A percentile compares a stretch with the other conserved stretches of the same genome.
Conservation (phyloP, 2,888 invertebrate species). For the Limnephilus lunatus region DNA sequence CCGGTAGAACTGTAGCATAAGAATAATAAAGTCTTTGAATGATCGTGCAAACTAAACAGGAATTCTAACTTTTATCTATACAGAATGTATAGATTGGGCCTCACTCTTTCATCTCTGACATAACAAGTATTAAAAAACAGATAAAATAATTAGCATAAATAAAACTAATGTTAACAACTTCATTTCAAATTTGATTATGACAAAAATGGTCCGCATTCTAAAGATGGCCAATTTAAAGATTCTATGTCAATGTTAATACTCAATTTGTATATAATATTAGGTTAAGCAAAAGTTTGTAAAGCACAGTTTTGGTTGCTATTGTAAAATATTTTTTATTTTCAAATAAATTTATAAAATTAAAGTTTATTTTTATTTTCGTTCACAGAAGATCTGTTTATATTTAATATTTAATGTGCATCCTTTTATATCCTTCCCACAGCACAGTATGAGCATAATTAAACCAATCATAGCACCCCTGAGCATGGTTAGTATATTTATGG, state of each 20-base stretch:
- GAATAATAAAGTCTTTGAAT: neutral
- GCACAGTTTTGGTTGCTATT: constrained; percentile 23
- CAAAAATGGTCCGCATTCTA: neutral
- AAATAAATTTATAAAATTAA: constrained; percentile 35
- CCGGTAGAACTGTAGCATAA: neutral
- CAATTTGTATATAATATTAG: constrained; percentile 54
- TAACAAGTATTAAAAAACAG: neutral
- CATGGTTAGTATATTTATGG: too few relatives aligned
- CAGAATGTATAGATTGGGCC: neutral
- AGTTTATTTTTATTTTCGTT: neutral
- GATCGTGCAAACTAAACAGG: neutral
- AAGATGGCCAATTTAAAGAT: neutral
- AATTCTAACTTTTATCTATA: neutral
- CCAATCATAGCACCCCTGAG: too few relatives aligned
- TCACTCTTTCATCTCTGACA: neutral
- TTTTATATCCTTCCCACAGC: neutral
- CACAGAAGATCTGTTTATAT: neutral
- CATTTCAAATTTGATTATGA: neutral
- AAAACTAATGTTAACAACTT: neutral
- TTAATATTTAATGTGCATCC: neutral
- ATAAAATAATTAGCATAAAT: neutral
- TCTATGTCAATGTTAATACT: constrained; percentile 5
- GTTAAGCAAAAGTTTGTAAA: constrained; percentile 37
- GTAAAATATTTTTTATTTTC: constrained; percentile 41
- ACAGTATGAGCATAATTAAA: too few relatives aligned